Base-by-base conservation (phyloP, 2,888 invertebrate species). In the Dynastes tityus region DNA sequence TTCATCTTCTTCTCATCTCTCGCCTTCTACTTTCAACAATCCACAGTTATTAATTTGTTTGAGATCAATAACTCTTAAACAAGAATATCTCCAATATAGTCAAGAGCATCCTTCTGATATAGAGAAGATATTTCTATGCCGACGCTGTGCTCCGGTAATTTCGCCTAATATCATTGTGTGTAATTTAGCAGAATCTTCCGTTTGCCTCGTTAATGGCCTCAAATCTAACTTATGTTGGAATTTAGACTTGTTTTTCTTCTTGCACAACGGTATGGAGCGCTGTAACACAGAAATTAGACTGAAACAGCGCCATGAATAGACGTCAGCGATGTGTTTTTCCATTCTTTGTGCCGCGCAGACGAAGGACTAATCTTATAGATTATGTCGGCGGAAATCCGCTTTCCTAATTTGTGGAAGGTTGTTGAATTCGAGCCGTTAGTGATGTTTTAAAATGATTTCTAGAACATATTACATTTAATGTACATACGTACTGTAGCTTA, bases 221-320 rank as follows among this genome's bases (percentile, higher is more conserved):
- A 68, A 68, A 68, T 68, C 68, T 51, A 68, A 68, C 68, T 68
- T 68, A 68, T 51, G 68, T 27, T 51, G 53, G 29, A 68, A 68
- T 68, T 53, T 68, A 51, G 68, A 67, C 65, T 67, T 40, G 65
- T n/a, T 22, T 51, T 68, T 29, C 27, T 27, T 51, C 51, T 29
- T 27, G 68, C 27, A 13, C 29, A 32, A 32, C 11, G 32, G 51
- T 53, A 32, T 29, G 22, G 55, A 29, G 29, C 68, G 68, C 51
- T 29, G 51, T 68, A 68, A 53, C 51, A 68, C 68, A 51, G 68
- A 68, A 68, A 68, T 68, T 68, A 68, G 40, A 40, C 22, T 29
- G 13, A 68, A 68, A 68, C 49, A 68, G 68, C 68, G 22, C 16
- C 16, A 27, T 22, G 51, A 51, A 68, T 68, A 68, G 51, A 51